These are phyloP conservation scores for Caenorhabditis angaria DNA, from an alignment of 2,888 invertebrate species.

Conservation along the genomic window DNA sequence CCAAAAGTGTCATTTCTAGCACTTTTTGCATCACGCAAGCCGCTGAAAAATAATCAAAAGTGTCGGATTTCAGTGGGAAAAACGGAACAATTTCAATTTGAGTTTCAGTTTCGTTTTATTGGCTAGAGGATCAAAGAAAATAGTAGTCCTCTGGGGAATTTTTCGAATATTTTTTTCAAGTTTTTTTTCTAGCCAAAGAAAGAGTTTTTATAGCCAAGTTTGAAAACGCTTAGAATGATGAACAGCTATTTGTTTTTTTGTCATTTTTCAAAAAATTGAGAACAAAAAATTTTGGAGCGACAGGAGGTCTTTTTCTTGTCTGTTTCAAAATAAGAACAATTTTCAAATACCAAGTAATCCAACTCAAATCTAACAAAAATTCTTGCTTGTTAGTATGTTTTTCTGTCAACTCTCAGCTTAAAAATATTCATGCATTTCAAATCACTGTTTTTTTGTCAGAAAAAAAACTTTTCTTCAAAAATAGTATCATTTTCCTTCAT, in stretches of 20 bases:
- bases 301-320: background rate
- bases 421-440: background rate
- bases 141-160: background rate
- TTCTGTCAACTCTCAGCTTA: too few relatives aligned
- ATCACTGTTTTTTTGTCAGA: background rate
- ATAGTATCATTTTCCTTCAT: background rate
- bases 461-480: background rate
- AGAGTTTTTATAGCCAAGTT: constrained; percentile 1
- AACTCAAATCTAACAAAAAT: too few relatives aligned
- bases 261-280: background rate
- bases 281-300: too few relatives aligned
- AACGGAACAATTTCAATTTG: background rate
- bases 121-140: background rate
- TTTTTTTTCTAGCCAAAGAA: background rate
- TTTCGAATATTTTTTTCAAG: background rate
- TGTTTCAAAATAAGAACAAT: too few relatives aligned
- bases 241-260: constrained; percentile 1
- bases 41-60: background rate
- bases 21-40: background rate
- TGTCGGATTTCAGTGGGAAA: background rate
- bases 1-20: background rate
- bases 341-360: too few relatives aligned
- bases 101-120: background rate
- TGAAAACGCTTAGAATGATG: background rate
- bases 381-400: background rate